phyloP scores from a whole-genome alignment of 2,888 invertebrate species.

The Emesis castigata region DNA sequence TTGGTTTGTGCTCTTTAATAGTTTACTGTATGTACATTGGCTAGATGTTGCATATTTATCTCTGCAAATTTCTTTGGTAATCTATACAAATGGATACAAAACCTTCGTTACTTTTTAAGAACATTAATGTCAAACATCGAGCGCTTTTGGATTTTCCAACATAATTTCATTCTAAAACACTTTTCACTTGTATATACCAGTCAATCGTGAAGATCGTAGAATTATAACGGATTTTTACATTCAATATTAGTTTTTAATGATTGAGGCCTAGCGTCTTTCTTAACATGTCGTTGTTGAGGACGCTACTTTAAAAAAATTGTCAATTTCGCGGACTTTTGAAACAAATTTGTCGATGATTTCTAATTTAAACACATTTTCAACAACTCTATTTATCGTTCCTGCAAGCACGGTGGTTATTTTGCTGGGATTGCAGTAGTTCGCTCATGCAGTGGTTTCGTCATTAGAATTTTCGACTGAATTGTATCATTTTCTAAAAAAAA shows the following conservation, averaged over 20 bases:
- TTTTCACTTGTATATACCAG: not conserved
- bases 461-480: too few relatives aligned
- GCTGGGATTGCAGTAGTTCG: too few relatives aligned
- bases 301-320: not conserved
- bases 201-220: not conserved
- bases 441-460: too few relatives aligned
- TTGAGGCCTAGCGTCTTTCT: not conserved
- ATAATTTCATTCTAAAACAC: not conserved
- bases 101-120: not conserved
- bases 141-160: not conserved
- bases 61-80: not conserved
- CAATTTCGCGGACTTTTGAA: not conserved
- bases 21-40: not conserved
- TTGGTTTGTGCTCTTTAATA: not conserved
- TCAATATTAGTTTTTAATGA: not conserved
- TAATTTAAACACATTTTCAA: not conserved
- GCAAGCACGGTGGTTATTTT: not conserved
- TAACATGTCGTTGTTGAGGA: not conserved
- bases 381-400: not conserved
- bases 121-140: not conserved
- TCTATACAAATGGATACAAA: not conserved
- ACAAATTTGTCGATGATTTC: not conserved
- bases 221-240: not conserved
- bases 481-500: too few relatives aligned
- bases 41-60: not conserved